Evolutionary conservation across 2,888 invertebrate genomes (phyloP), one percentile per base, ranked within the genome.

Genomic region (Drosophila colorata): DNA sequence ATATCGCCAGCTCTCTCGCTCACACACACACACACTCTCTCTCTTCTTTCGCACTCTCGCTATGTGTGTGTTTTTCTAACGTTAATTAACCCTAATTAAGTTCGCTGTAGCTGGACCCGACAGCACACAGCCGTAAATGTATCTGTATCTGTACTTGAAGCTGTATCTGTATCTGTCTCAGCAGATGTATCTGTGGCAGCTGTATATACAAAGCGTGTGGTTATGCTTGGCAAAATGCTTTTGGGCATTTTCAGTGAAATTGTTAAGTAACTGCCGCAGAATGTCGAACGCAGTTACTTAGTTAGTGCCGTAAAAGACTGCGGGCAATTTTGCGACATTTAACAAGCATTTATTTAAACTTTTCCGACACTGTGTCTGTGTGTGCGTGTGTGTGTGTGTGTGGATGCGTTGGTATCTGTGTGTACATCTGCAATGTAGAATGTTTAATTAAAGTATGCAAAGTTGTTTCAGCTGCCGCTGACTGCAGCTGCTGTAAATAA

Each of bases 61-160:
- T 41, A 11, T 57, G 48, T 41, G 57, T 72, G 49, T 80, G 57
- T 75, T 78, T 80, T 86, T 73, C 80, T 79, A 81, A 64, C 78
- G 84, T 80, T 87, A 88, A 87, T 87, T 87, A 88, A 84, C 76
- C 81, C 76, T 84, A 88, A 87, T 88, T 88, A 87, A 84, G 78
- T 86, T 74, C 73, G 49, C 35, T 37, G 35, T 35, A 20, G 46
- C 51, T 40, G 72, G 53, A 59, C 60, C 7, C 7, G 20, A 47
- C 49, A 43, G 43, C 70, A 57, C 52, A 48, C 49, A 51, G 28
- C 38, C 60, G 18, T 20, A 16, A 48, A 35, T 18, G 31, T 66
- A 40, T 46, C 28, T 53, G 28, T 41, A 37, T 13, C 31, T 37
- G 8, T 18, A 40, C 11, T 31, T 41, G 4, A 40, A 40, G n/a